Evolutionary conservation across 23 tunicate genomes (phyloP), one percentile per base, ranked within the genome.

Genomic region (Phallusia fumigata): DNA sequence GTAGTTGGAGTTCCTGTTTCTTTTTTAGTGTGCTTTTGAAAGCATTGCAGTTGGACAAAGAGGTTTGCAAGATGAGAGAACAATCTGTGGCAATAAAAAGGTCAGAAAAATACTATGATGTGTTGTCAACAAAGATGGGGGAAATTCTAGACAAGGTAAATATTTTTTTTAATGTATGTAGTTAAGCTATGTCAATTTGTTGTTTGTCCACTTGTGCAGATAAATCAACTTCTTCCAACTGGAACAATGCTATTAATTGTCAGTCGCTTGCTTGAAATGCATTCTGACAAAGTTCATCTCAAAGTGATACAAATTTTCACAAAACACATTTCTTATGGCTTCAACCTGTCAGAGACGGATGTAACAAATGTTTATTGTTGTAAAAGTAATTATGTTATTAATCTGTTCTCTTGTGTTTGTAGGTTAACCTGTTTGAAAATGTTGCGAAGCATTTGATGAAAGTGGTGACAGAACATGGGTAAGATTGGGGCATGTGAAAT

Each of bases 251-350:
- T 58, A 16, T 24, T 58, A 58, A 58, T 58, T 13, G 69, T 58
- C 28, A 58, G 69, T 58, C 69, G 69, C 26, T 13, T 58, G 16
- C 69, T 58, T 22, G 69, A 58, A 24, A 58, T 58, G 28, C 69
- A 58, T 24, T 58, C 69, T 6, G 5, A 58, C 13, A 5, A 58
- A 6, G 69, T 58, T 58, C 69, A 58, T 24, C 69, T 58, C 16
- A 58, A 58, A 58, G 69, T 58, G 28, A 58, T 58, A 21, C 69
- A 58, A 21, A 58, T 58, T 58, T 58, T 58, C 28, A 58, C 69
- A 58, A 58, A 58, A 58, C 69, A 58, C 69, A 58, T 58, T 24
- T 58, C 69, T 13, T 58, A 58, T 58, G 69, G 69, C 69, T 58
- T 58, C 16, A 58, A 58, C 8, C 16, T 58, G 26, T 58, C 69